Evolutionary conservation across 2,113 vertebrate species (phyloP), one percentile per base, ranked within the genome.

Genomic region (Colius striatus): DNA sequence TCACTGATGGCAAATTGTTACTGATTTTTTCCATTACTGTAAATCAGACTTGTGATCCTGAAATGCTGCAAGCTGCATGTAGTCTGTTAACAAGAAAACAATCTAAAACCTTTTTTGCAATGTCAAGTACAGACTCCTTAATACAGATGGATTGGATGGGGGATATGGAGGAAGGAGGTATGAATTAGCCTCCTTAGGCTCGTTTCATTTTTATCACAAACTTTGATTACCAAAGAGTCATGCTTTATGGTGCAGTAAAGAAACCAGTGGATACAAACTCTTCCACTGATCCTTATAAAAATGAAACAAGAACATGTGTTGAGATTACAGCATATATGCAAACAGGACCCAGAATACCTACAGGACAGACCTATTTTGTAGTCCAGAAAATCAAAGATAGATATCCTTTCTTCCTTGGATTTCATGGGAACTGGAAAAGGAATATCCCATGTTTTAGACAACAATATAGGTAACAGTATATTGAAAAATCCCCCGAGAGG

Each of bases 251-350:
- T 91, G 81, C 81, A 73, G 27, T 94, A 96, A 95, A 95, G 81
- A 94, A 65, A 16, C 51, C 51, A 62, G 58, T 67, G 67, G 60
- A 70, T 83, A 85, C 58, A 92, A 91, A 92, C 47, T 76, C 93
- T 92, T 96, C 58, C 84, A 94, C 58, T 73, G 87, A 41, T 87
- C 74, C 91, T 95, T 91, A 89, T 94, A 95, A 97, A 97, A 95
- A 91, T 80, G 94, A 95, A 96, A 96, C 34, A 94, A 87, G 94
- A 96, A 92, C 81, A 92, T 47, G 89, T 97, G 94, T 79, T 94
- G 95, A 87, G 74, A 91, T 95, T 92, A 94, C 89, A 85, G 47
- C 87, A 82, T 82, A 10, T 43, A 51, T 71, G 84, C 62, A 82
- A 76, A 89, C 54, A 87, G 26, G 67, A 91, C 74, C 54, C 81